phyloP scores from a whole-genome alignment of 2,113 vertebrate genomes.

The mouse (Mus musculus) region GRCm39 chr2:108939001-108939500 shows the following conservation, averaged over 20 bases:
- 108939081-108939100: neutral
- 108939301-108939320: neutral
- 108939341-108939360: neutral
- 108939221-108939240: neutral
- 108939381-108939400: constrained; percentile 33
- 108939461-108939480: neutral
- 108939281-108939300: neutral
- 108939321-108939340: neutral
- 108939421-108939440: constrained; percentile 7
- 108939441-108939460: constrained; percentile 1
- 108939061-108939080: neutral
- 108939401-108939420: constrained; percentile 8
- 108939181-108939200: neutral
- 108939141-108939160: neutral
- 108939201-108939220: constrained; percentile 30
- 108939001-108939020: neutral
- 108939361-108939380: constrained; percentile 21
- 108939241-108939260: neutral
- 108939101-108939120: neutral
- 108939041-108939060: neutral
- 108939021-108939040: constrained; percentile 25
- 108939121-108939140: neutral
- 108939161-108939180: neutral
- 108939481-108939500: neutral
- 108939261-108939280: neutral